Percentiles rank a stretch among this genome's conserved stretches.
phyloP scores from a whole-genome alignment of 2,888 invertebrate genomes.

The Protula sp. region DNA sequence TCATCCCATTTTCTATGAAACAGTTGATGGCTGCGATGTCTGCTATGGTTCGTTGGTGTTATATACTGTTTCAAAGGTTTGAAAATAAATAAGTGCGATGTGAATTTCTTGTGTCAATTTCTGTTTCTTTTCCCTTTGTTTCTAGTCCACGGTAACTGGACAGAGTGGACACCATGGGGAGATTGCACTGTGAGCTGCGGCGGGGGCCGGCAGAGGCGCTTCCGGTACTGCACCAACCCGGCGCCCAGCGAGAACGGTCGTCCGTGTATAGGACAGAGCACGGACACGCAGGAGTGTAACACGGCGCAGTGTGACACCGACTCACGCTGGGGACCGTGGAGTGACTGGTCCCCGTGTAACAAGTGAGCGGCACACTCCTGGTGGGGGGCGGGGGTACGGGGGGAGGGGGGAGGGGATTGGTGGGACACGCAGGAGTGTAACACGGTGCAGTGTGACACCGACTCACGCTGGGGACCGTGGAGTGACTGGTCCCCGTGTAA shows the following conservation, averaged over 20 bases:
- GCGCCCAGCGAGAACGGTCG: constrained; percentile 48
- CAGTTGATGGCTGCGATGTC: too few relatives aligned
- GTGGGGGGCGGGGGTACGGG: constrained; percentile 59
- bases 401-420: constrained; percentile 58
- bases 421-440: constrained; percentile 43
- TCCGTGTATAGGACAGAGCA: constrained; percentile 42
- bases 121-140: too few relatives aligned
- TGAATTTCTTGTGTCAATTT: too few relatives aligned
- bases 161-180: constrained; percentile 60
- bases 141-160: constrained; percentile 55
- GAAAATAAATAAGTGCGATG: too few relatives aligned
- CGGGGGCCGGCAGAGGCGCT: constrained; percentile 57
- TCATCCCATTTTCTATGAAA: too few relatives aligned
- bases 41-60: too few relatives aligned
- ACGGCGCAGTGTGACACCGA: constrained; percentile 40
- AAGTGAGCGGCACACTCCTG: too few relatives aligned
- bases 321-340: background rate
- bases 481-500: background rate
- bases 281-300: constrained; percentile 42
- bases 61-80: too few relatives aligned
- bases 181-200: constrained; percentile 58
- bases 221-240: constrained; percentile 56
- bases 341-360: background rate
- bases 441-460: constrained; percentile 41
- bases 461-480: background rate